These are phyloP conservation scores for Peromyscus aztecus DNA, from an alignment of 2,797 vertebrate species.

Conservation along the genomic window DNA sequence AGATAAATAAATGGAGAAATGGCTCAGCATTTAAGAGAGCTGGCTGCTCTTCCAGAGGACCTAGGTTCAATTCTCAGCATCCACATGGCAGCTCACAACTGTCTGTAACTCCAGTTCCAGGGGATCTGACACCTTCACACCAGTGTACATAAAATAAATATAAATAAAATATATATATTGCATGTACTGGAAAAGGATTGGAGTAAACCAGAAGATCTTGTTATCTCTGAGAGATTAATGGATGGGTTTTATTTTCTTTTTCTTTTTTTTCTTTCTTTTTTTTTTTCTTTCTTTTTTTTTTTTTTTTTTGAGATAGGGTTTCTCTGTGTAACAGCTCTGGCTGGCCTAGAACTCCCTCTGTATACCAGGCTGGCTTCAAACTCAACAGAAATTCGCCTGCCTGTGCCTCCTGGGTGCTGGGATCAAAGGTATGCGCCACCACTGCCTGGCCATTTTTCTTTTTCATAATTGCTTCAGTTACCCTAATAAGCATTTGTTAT, in stretches of 20 bases:
- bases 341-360: not conserved
- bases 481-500: not conserved
- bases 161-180: no score
- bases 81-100: no score
- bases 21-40: no score
- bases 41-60: no score
- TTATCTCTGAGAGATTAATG: constrained; percentile 32
- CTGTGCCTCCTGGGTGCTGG: not conserved
- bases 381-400: not conserved
- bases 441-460: not conserved
- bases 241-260: not conserved
- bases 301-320: not conserved
- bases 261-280: not conserved
- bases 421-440: not conserved
- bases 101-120: no score
- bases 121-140: no score
- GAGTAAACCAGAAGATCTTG: constrained; percentile 2
- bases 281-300: not conserved
- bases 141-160: no score
- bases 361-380: not conserved
- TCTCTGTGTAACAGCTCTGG: not conserved
- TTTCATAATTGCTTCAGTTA: not conserved
- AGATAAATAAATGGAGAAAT: not conserved
- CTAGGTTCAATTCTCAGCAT: no score
- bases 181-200: not conserved